Conservation (phyloP, 2,888 invertebrate species). For the Tetramorium bicarinatum region DNA sequence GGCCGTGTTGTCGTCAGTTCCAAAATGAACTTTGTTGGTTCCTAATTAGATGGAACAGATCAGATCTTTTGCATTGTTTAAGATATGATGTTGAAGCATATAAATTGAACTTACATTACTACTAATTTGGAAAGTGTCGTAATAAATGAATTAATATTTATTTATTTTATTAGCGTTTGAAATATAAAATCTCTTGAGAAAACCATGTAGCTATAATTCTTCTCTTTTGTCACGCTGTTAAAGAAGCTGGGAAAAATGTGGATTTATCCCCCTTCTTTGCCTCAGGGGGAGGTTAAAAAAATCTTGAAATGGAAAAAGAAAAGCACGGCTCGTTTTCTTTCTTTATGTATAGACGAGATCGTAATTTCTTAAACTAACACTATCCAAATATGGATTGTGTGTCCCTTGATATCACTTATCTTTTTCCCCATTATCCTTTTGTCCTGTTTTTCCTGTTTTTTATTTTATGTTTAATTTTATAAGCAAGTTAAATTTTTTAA, state of each 20-base stretch:
- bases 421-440: background rate
- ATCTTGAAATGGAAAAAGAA: background rate
- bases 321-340: background rate
- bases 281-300: constrained; percentile 9
- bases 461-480: background rate
- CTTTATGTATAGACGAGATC: background rate
- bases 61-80: constrained; percentile 18
- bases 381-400: constrained; percentile 7
- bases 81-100: background rate
- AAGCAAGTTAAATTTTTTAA: background rate
- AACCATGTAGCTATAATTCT: background rate
- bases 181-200: background rate
- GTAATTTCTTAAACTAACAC: constrained; percentile 12
- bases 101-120: background rate
- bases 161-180: background rate
- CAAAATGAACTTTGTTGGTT: constrained; percentile 41
- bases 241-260: constrained; percentile 6
- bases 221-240: constrained; percentile 12
- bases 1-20: constrained; percentile 10
- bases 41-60: constrained; percentile 33
- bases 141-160: constrained; percentile 2
- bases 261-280: background rate
- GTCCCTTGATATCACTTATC: background rate
- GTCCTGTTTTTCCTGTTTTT: background rate
- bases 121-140: background rate